These are phyloP conservation scores for Patella vulgata DNA, from an alignment of 1,140 invertebrate species.

Conservation along the genomic window DNA sequence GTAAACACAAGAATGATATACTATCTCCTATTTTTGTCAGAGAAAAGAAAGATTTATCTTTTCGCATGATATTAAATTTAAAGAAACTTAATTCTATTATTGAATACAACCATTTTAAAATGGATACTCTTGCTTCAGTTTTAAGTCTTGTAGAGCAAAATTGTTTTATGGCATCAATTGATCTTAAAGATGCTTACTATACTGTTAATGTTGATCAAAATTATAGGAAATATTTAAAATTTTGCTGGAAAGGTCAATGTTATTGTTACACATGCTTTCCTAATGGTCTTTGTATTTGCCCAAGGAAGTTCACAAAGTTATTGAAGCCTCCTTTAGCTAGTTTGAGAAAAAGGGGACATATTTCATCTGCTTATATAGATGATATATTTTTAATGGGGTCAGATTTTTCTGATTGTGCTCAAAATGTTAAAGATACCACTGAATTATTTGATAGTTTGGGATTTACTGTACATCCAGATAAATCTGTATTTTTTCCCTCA, in stretches of 20 bases:
- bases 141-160: conserved; percentile 22
- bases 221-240: conserved; percentile 26
- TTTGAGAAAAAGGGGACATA: conserved; percentile 11
- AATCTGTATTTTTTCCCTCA: conserved; percentile 8
- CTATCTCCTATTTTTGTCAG: conserved; percentile 38
- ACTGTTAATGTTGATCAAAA: conserved; percentile 15
- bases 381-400: conserved; percentile 3
- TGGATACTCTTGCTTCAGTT: conserved; percentile 37
- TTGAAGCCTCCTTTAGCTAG: conserved; percentile 20
- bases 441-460: not conserved
- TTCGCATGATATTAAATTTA: conserved; percentile 37
- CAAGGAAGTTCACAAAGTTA: conserved; percentile 24
- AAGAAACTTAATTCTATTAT: conserved; percentile 37
- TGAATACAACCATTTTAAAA: conserved; percentile 43
- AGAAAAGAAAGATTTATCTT: conserved; percentile 32
- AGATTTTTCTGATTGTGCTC: not conserved
- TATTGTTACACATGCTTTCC: conserved; percentile 33
- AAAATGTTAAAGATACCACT: conserved; percentile 1
- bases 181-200: conserved; percentile 37
- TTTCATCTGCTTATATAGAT: conserved; percentile 16
- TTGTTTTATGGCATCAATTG: conserved; percentile 40
- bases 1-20: conserved; percentile 18
- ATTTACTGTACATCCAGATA: conserved; percentile 7
- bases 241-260: conserved; percentile 19
- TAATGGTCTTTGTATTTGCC: conserved; percentile 24